Evolutionary conservation across 2,797 vertebrate species (phyloP).

Genomic region (Hemitrygon akajei): DNA sequence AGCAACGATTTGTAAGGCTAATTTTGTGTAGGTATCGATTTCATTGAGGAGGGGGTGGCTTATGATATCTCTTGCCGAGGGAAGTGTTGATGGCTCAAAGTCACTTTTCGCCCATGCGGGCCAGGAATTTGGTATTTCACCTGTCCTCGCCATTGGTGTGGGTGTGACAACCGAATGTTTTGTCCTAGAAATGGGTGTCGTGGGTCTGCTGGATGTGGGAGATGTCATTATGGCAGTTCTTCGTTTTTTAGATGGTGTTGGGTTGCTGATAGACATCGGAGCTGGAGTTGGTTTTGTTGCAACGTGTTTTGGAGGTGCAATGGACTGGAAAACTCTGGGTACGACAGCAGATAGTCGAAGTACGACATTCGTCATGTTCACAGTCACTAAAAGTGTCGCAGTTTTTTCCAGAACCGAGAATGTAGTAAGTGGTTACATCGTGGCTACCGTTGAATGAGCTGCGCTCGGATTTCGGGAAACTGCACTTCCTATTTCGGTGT

Average conservation of each 20-base stretch:
- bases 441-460: neutral
- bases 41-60: neutral
- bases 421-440: neutral
- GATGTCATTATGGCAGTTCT: neutral
- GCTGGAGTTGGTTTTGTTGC: neutral
- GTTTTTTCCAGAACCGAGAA: neutral
- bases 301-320: neutral
- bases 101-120: neutral
- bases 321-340: neutral
- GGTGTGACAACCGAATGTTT: neutral
- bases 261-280: neutral
- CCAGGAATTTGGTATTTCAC: neutral
- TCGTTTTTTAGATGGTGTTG: neutral
- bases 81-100: neutral
- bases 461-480: too few species aligned
- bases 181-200: neutral
- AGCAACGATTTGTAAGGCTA: neutral
- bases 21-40: neutral
- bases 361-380: neutral
- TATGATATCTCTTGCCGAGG: neutral
- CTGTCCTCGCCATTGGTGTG: neutral
- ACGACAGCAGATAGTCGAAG: neutral
- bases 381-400: neutral
- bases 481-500: neutral
- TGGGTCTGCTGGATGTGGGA: neutral